Evolutionary conservation across 1,140 invertebrate genomes (phyloP), one percentile per base, ranked within the genome.

Genomic region (Drosophila rufa): DNA sequence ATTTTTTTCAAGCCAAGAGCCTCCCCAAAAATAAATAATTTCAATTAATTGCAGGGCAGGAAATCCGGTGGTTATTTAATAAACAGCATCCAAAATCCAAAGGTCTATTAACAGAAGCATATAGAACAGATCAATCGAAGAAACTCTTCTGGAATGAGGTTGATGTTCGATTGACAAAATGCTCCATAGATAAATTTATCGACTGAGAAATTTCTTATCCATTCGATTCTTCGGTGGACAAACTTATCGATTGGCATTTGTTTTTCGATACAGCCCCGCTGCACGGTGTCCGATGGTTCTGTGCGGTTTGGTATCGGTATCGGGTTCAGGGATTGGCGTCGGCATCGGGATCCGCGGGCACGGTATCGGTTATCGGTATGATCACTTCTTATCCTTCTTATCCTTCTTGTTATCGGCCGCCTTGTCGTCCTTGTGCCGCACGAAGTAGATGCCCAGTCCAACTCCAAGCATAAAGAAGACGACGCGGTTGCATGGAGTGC

Each of bases 381-480:
- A 17, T 43, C n/a, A 7, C n/a, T 38, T 58, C 17, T 22, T 22
- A 22, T 22, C 19, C 19, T 76, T 30, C 53, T 83, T 75, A 30
- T 38, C 50, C 19, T 73, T 50, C 43, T 75, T 59, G 19, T 75
- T 57, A n/a, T 27, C 64, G 9, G 30, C 65, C 8, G 25, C 6
- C 3, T 67, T 64, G 1, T 33, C 15, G 6, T 80, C 59, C 61
- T 73, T 77, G 14, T 61, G 42, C 4, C 67, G 69, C 12, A 82
- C 40, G 9, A 40, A 69, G 3, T 40, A 2, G 25, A 74, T 33
- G n/a, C 77, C 85, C 17, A 79, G 3, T 45, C 74, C 74, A 15
- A 89, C 65, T n/a, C 84, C 84, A 19, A 69, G 15, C 43, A 80
- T 19, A 22, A 89, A 89, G 48, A 89, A 84, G 8, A 90, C 4